Base-by-base conservation (phyloP, 2,888 invertebrate species). In the Neria commutata region DNA sequence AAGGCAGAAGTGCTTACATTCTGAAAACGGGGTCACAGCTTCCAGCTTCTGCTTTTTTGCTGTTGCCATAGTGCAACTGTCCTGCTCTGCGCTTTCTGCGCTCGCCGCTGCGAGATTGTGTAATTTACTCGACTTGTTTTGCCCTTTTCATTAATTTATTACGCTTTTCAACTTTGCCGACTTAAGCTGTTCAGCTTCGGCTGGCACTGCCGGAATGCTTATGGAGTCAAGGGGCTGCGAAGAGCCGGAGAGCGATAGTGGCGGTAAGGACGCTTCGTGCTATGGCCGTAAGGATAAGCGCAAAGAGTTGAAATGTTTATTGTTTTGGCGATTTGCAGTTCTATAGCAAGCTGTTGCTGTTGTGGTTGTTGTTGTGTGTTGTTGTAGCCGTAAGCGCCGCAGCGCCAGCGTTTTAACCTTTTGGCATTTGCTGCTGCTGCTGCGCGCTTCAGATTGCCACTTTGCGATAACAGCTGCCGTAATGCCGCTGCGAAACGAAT, bases 291-390 rank as follows among this genome's bases (percentile, higher is more conserved):
- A 61, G 55, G 51, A 64, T 64, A 62, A 68, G 45, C 49, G 63
- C 65, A 54, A 64, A 54, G 63, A 63, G 62, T 61, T 71, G 69
- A 68, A 77, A 74, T 69, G 75, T 77, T 77, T 76, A 75, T 77
- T 73, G 69, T 73, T 74, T 73, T 74, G 76, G 71, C 75, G 76
- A 76, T 75, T 74, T 72, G 34, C 16, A 16, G 24, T n/a, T n/a
- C n/a, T n/a, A n/a, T n/a, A n/a, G n/a, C n/a, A 11, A n/a, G 14
- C 25, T 34, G 11, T 17, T 33, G 33, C 11, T 49, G 33, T 14
- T 33, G 33, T 33, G 14, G 29, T 47, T 19, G 11, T 54, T 29
- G 33, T 29, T 19, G 46, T 26, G 23, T 19, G 47, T 37, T 19
- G 54, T 37, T 47, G 34, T 25, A 50, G 45, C 56, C 17, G 42